Evolutionary conservation across 2,888 invertebrate species (phyloP).

Genomic region (Drosophila siamana): DNA sequence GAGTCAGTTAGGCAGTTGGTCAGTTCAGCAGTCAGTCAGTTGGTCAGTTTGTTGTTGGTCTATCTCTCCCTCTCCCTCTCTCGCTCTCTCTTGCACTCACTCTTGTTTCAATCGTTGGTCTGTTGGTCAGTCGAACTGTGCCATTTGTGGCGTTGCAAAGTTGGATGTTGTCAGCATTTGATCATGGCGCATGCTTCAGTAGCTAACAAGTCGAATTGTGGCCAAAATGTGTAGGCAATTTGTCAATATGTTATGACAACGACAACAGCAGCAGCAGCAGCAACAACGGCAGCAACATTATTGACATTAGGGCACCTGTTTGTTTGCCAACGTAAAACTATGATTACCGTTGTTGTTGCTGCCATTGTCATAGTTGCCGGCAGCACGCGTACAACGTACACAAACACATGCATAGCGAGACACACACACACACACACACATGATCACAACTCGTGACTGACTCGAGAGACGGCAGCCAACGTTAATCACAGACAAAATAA

Average conservation of each 20-base stretch:
- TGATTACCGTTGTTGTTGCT: slow-evolving; percentile 71
- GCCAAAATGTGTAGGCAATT: slow-evolving; percentile 77
- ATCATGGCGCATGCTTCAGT: slow-evolving; percentile 71
- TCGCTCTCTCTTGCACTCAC: background rate
- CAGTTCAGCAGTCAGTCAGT: slow-evolving; percentile 13
- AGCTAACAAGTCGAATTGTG: slow-evolving; percentile 64
- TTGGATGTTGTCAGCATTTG: slow-evolving; percentile 61
- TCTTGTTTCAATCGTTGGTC: background rate
- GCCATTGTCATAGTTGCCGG: slow-evolving; percentile 52
- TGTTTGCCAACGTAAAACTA: slow-evolving; percentile 74
- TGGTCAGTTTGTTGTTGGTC: slow-evolving; percentile 9
- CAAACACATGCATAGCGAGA: slow-evolving; percentile 23
- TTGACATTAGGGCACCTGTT: slow-evolving; percentile 80
- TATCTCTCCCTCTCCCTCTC: slow-evolving; percentile 2
- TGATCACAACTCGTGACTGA: slow-evolving; percentile 71
- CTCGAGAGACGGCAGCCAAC: slow-evolving; percentile 59
- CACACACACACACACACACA: slow-evolving; percentile 25
- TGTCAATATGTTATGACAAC: slow-evolving; percentile 77
- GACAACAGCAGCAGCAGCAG: slow-evolving; percentile 32
- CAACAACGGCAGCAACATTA: slow-evolving; percentile 58
- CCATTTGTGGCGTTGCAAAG: slow-evolving; percentile 21
- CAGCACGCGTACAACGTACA: slow-evolving; percentile 71
- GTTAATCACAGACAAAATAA: slow-evolving; percentile 73
- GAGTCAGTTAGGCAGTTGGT: slow-evolving; percentile 14
- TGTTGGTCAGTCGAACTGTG: background rate